Conservation (phyloP, 2,113 vertebrate genomes). For the Synodontis membranacea region DNA sequence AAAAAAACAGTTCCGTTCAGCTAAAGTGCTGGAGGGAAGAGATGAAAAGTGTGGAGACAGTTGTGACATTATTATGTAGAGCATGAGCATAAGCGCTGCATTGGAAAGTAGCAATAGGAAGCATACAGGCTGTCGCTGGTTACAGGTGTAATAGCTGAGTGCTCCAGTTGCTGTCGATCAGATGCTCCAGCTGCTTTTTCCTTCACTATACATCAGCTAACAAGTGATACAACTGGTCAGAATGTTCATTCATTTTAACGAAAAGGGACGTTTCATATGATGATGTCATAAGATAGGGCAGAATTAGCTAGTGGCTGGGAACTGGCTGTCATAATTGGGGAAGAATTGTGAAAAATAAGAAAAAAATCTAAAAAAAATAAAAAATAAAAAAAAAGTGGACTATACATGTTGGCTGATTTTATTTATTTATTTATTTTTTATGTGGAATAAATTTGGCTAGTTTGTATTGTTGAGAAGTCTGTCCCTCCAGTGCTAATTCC, state of each 20-base stretch:
- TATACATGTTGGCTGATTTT: not conserved
- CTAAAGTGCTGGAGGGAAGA: constrained; percentile 14
- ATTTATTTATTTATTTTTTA: no score
- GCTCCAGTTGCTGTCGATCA: not conserved
- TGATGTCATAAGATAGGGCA: no score
- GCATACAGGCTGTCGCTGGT: not conserved
- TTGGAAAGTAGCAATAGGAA: not conserved
- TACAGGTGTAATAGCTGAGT: not conserved
- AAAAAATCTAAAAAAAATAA: no score
- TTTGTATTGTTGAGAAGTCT: not conserved
- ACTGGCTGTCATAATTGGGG: not conserved
- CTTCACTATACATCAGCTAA: not conserved
- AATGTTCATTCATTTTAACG: not conserved
- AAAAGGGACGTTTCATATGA: no score
- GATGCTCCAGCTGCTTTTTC: not conserved
- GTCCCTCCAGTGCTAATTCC: not conserved
- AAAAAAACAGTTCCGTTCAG: not conserved
- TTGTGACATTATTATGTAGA: constrained; percentile 16
- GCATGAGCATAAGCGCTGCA: constrained; percentile 11
- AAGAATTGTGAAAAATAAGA: no score
- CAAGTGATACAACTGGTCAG: not conserved
- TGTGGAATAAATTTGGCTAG: not conserved
- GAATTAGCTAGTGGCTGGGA: not conserved
- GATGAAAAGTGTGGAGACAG: constrained; percentile 15
- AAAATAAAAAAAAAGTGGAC: not conserved